phyloP scores from a whole-genome alignment of 1,140 invertebrate genomes.

The Venturia canescens region DNA sequence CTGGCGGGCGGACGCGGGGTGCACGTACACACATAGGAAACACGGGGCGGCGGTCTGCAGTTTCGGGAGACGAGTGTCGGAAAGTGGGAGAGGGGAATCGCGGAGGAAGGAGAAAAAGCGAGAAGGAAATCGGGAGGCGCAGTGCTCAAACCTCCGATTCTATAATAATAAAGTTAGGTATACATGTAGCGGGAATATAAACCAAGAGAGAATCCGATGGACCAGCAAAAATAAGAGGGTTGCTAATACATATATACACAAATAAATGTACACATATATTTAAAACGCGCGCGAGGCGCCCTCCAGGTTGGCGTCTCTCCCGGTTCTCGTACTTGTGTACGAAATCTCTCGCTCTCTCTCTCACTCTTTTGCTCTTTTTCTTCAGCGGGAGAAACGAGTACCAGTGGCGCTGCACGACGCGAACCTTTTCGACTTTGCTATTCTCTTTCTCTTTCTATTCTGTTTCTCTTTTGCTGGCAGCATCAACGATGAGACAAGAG shows the following conservation, averaged over 20 bases:
- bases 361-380: neutral
- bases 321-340: neutral
- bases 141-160: slow-evolving; percentile 27
- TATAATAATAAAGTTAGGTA: slow-evolving; percentile 18
- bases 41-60: neutral
- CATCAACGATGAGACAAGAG: slow-evolving; percentile 33
- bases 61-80: slow-evolving; percentile 12
- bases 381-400: neutral
- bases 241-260: slow-evolving; percentile 1
- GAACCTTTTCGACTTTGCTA: slow-evolving; percentile 14
- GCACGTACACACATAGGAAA: neutral
- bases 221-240: slow-evolving; percentile 28
- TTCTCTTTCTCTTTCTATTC: neutral
- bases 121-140: slow-evolving; percentile 23
- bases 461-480: slow-evolving; percentile 23
- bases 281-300: slow-evolving; percentile 41
- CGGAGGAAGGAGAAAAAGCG: neutral
- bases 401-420: slow-evolving; percentile 1
- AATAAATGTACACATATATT: neutral
- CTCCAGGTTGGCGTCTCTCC: slow-evolving; percentile 60
- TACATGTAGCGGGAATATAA: slow-evolving; percentile 26
- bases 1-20: neutral
- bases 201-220: slow-evolving; percentile 28
- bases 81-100: too few relatives aligned
- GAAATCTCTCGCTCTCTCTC: neutral